Evolutionary conservation across 2,888 invertebrate genomes (phyloP), one percentile per base, ranked within the genome.

Genomic region (Caenorhabditis drosophilae): DNA sequence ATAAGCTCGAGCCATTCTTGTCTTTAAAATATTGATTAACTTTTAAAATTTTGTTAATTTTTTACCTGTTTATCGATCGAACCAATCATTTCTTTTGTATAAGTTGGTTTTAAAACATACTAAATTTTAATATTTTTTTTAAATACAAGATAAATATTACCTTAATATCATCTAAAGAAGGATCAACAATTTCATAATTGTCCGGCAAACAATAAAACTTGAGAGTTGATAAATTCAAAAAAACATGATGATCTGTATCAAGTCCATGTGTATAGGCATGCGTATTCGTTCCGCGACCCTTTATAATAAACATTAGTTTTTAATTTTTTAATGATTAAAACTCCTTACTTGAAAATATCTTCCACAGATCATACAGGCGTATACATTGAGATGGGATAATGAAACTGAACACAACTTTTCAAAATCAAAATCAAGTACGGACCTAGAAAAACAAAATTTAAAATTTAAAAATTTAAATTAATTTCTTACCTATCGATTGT

Each of bases 181-280:
- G 88, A 90, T 93, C 94, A 78, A 96, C 92, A 77, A 99, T 93
- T 88, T 98, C 95, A 87, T 99, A 99, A 85, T 98, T 98, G 84
- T 99, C 98, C 1, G 98, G 98, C 64, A 99, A 87, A 84, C 98
- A 99, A 85, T 98, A 99, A 86, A 98, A 99, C 84, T 93, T 92
- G 63, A 98, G 87, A 0, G 97, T 96, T 77, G 92, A 92, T 50
- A 99, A 88, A 87, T 99, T 99, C 12, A 77, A 35, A 83, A 92
- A 99, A 0, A 99, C 97, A 87, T 96, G 96, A 86, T 99, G 98
- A 59, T 92, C 90, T 79, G 95, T 95, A 40, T 93, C 93, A 1
- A 99, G 95, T 56, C 96, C 95, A 86, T 99, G 98, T 0, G 96
- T 96, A 84, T 98, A 98, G 0, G 98, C 98, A 87, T 98, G 94